Percentiles rank a stretch among this genome's conserved stretches.
phyloP scores from a whole-genome alignment of 1,140 invertebrate genomes.

The Nylanderia fulva region DNA sequence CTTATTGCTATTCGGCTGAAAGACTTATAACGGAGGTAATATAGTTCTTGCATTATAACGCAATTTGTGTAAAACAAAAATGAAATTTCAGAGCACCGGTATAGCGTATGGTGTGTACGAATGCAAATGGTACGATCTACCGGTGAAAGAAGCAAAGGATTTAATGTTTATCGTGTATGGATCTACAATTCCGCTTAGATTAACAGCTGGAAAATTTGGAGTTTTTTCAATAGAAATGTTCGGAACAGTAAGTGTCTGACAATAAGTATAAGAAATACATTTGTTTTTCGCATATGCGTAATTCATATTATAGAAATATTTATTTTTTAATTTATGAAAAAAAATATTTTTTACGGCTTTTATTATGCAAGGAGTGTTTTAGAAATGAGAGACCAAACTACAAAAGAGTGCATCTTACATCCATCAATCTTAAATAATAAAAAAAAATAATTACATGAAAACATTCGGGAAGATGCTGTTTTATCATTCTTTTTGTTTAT shows the following conservation, averaged over 20 bases:
- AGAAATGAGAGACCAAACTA: too few species aligned
- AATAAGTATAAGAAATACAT: too few species aligned
- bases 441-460: too few species aligned
- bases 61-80: neutral
- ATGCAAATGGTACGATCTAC: constrained; percentile 28
- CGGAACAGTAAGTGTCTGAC: constrained; percentile 17
- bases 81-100: constrained; percentile 21
- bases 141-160: neutral
- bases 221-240: constrained; percentile 19
- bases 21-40: constrained; percentile 54
- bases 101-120: constrained; percentile 1
- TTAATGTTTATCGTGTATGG: constrained; percentile 21
- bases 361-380: too few species aligned
- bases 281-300: too few species aligned
- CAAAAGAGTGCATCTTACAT: too few species aligned
- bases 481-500: too few species aligned
- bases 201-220: constrained; percentile 41
- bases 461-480: too few species aligned
- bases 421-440: too few species aligned
- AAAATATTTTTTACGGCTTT: too few species aligned
- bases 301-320: too few species aligned
- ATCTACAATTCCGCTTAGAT: constrained; percentile 6
- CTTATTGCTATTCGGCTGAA: constrained; percentile 70
- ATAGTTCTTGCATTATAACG: neutral
- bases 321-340: too few species aligned